Conservation (phyloP, 2,113 vertebrate species). For the Cygnus atratus region DNA sequence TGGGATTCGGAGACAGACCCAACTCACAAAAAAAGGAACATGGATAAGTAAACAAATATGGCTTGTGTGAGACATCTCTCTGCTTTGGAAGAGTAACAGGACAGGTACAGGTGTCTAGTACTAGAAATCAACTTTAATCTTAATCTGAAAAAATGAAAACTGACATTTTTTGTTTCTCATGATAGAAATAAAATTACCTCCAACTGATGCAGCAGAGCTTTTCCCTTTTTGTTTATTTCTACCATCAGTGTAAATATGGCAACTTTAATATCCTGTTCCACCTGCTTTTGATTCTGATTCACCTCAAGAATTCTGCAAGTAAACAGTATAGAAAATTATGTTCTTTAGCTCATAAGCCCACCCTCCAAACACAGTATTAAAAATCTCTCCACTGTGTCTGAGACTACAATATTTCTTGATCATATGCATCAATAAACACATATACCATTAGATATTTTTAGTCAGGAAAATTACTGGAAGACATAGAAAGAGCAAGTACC, state of each 20-base stretch:
- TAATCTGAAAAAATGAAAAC: background rate
- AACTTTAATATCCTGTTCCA: slow-evolving; percentile 97
- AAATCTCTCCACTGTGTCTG: background rate
- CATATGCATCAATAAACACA: background rate
- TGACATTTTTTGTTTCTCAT: background rate
- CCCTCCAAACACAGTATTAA: background rate
- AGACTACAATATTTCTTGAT: background rate
- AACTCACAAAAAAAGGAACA: background rate
- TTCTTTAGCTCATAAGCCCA: background rate
- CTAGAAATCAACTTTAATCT: background rate
- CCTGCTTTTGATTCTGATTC: slow-evolving; percentile 94
- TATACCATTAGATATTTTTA: background rate
- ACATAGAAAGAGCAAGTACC: background rate
- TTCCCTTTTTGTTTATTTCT: slow-evolving; percentile 98
- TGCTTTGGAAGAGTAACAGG: background rate
- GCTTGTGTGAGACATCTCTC: background rate
- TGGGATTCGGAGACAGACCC: background rate
- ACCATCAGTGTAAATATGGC: slow-evolving; percentile 96
- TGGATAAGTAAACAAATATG: background rate
- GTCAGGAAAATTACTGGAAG: background rate
- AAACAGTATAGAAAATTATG: slow-evolving; percentile 26
- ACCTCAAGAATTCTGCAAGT: slow-evolving; percentile 91
- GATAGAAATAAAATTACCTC: slow-evolving; percentile 80
- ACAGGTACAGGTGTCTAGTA: background rate
- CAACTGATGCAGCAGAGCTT: slow-evolving; percentile 93